A percentile compares a stretch with the other conserved stretches of the same genome.
Conservation (phyloP, 2,888 invertebrate genomes). For the Lasioglossum pauxillum region DNA sequence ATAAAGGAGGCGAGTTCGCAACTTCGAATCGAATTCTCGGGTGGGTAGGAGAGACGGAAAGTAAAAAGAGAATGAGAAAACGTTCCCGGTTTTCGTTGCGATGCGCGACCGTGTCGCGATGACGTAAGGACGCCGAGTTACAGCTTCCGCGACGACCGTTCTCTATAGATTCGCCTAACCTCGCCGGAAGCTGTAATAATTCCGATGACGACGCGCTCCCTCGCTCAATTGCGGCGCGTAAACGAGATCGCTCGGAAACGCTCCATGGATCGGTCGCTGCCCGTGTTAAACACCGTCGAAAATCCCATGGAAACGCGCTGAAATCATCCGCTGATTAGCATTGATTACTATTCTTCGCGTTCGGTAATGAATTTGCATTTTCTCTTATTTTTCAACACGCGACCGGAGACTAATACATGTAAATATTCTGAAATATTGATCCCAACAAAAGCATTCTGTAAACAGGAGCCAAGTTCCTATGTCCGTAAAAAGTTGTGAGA, state of each 20-base stretch:
- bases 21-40: background rate
- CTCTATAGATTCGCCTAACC: slow-evolving; percentile 78
- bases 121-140: slow-evolving; percentile 73
- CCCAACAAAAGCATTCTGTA: no score
- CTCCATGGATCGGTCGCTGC: background rate
- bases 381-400: no score
- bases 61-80: background rate
- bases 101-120: slow-evolving; percentile 52
- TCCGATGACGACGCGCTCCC: slow-evolving; percentile 68
- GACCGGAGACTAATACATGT: no score
- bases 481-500: no score
- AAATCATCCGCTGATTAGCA: background rate
- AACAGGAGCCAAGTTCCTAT: no score
- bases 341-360: background rate
- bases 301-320: background rate
- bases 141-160: slow-evolving; percentile 72
- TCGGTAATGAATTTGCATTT: background rate
- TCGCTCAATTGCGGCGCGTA: slow-evolving; percentile 68
- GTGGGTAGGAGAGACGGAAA: background rate
- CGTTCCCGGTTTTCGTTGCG: slow-evolving; percentile 8
- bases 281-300: background rate
- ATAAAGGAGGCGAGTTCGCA: background rate
- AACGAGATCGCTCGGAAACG: slow-evolving; percentile 59
- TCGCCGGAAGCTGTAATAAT: slow-evolving; percentile 81
- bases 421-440: no score